Evolutionary conservation across 2,113 vertebrate genomes (phyloP).

Genomic region (Hassar affinis): DNA sequence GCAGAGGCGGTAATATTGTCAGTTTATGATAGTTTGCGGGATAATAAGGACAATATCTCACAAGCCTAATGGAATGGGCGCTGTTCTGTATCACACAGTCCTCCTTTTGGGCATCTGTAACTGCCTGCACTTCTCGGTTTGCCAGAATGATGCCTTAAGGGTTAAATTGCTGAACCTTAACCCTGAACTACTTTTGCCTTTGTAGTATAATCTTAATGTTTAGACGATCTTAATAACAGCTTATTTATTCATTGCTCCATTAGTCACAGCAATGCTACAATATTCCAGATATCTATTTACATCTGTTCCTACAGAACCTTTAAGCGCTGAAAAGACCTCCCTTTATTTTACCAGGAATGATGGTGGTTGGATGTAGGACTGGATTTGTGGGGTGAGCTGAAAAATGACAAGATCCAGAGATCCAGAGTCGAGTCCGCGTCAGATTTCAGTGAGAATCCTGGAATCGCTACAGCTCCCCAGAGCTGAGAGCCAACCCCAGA

Average conservation of each 20-base stretch:
- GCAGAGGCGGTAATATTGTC: background rate
- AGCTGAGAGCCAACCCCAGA: slow-evolving; percentile 23
- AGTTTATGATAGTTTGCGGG: background rate
- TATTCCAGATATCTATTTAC: background rate
- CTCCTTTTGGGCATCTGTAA: background rate
- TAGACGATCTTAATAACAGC: background rate
- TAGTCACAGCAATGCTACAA: background rate
- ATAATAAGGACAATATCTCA: background rate
- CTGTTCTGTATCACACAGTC: background rate
- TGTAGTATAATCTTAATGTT: background rate
- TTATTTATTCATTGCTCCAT: background rate
- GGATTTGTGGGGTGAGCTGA: slow-evolving; percentile 9
- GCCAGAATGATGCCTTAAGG: background rate
- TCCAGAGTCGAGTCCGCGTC: background rate
- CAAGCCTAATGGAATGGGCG: background rate
- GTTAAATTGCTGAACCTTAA: background rate
- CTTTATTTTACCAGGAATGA: background rate
- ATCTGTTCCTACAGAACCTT: background rate
- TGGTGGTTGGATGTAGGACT: background rate
- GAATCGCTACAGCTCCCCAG: slow-evolving; percentile 9
- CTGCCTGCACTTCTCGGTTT: background rate
- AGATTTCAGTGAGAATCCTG: slow-evolving; percentile 19
- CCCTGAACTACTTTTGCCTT: background rate
- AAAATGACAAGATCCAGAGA: slow-evolving; percentile 28
- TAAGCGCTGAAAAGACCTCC: background rate